Evolutionary conservation across 2,888 invertebrate genomes (phyloP).

Genomic region (Podabrus alpinus): DNA sequence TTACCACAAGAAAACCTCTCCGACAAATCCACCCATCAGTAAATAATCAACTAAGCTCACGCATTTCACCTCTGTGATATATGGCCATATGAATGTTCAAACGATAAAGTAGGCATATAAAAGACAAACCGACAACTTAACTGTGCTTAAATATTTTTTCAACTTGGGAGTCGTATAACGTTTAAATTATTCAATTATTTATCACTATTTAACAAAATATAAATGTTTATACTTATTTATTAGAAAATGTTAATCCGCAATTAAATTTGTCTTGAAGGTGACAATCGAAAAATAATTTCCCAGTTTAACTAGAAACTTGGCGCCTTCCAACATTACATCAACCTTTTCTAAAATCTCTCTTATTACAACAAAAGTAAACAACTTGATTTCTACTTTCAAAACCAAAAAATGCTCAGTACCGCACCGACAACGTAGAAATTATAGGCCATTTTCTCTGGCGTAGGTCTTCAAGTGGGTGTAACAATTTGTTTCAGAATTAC

Average conservation of each 20-base stretch:
- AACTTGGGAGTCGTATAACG: conserved; percentile 1
- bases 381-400: background rate
- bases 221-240: background rate
- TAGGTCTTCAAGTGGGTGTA: background rate
- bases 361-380: background rate
- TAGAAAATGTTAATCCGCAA: background rate
- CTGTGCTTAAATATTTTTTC: conserved; percentile 2
- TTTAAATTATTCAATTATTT: conserved; percentile 1
- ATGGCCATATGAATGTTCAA: background rate
- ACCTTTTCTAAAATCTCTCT: background rate
- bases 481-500: background rate
- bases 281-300: background rate
- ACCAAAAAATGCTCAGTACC: background rate
- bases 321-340: background rate
- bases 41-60: conserved; percentile 1
- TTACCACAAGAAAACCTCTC: conserved; percentile 5
- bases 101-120: conserved; percentile 1
- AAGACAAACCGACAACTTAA: conserved; percentile 2
- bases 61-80: background rate
- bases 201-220: background rate
- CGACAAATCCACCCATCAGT: background rate
- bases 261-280: background rate
- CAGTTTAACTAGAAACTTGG: background rate
- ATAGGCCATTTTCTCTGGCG: background rate
- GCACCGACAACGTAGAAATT: background rate